phyloP scores from a whole-genome alignment of 2,888 invertebrate genomes.

The Eulithis testata region DNA sequence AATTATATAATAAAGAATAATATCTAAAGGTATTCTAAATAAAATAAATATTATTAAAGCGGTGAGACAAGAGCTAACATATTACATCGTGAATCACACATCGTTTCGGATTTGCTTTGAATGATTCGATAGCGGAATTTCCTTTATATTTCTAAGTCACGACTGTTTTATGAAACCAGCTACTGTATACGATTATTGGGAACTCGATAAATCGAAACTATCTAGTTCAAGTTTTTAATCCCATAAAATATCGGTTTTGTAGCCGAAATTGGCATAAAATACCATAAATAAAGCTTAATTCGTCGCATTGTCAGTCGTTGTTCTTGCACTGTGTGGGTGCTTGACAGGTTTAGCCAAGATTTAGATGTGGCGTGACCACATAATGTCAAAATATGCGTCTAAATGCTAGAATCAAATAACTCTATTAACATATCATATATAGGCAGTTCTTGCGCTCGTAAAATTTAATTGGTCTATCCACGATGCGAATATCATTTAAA shows the following conservation, averaged over 20 bases:
- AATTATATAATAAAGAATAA: too few species aligned
- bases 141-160: constrained; percentile 51
- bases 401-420: constrained; percentile 46
- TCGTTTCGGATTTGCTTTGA: constrained; percentile 42
- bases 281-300: constrained; percentile 54
- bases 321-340: constrained; percentile 52
- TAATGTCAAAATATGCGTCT: constrained; percentile 59
- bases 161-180: constrained; percentile 45
- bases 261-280: constrained; percentile 42
- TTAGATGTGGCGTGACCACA: constrained; percentile 57
- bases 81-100: constrained; percentile 51
- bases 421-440: constrained; percentile 48
- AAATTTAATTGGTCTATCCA: constrained; percentile 38
- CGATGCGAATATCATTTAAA: constrained; percentile 35
- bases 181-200: constrained; percentile 46
- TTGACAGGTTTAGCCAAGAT: constrained; percentile 57
- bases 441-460: constrained; percentile 33
- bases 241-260: constrained; percentile 40
- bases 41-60: constrained; percentile 5
- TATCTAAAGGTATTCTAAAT: background rate
- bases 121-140: constrained; percentile 58
- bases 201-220: constrained; percentile 38
- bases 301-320: constrained; percentile 48
- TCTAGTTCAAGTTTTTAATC: constrained; percentile 40
- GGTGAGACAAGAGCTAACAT: constrained; percentile 46